Evolutionary conservation across 1,140 invertebrate genomes (phyloP), one percentile per base, ranked within the genome.

Genomic region (Drosophila nasuta): DNA sequence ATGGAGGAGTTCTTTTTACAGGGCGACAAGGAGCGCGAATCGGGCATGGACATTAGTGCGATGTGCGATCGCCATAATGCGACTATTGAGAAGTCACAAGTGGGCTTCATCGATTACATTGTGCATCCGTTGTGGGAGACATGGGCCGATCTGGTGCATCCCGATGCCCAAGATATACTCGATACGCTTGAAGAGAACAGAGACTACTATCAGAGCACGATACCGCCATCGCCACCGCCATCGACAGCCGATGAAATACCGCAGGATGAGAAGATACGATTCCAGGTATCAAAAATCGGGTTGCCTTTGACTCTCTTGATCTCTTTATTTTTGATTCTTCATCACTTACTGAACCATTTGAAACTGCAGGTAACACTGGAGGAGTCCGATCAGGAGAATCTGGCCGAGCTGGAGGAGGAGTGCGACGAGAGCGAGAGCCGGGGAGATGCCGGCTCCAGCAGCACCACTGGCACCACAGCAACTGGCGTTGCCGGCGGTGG

Each of bases 81-180:
- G 5, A 99, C 98, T 5, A 97, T 99, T 91, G 98, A 99, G 93
- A 99, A 99, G 94, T 97, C 98, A 77, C 98, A 99, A 95, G 98
- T 99, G 89, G 98, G 98, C 75, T 99, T 99, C 92, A 99, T 99
- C 90, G 98, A 99, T 93, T 99, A 99, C 93, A 99, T 99, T 90
- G 98, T 99, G 3, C 98, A 99, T 94, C 99, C 99, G 5, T 93
- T 99, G 15, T 99, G 98, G 98, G 99, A 99, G 93, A 99, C 98
- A 3, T 99, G 99, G 99, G 98, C 98, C 8, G 99, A 99, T 93
- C 94, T 99, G 33, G 99, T 99, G 1, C 98, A 99, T 93, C 99
- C 99, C 0, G 98, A 99, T 92, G 98, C 98, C 7, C 98, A 99
- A 93, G 97, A 98, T 57, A 99, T 99, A 78, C 94, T 99, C 51